Conservation (phyloP, 2,113 vertebrate genomes). For the Cyanistes caeruleus region DNA sequence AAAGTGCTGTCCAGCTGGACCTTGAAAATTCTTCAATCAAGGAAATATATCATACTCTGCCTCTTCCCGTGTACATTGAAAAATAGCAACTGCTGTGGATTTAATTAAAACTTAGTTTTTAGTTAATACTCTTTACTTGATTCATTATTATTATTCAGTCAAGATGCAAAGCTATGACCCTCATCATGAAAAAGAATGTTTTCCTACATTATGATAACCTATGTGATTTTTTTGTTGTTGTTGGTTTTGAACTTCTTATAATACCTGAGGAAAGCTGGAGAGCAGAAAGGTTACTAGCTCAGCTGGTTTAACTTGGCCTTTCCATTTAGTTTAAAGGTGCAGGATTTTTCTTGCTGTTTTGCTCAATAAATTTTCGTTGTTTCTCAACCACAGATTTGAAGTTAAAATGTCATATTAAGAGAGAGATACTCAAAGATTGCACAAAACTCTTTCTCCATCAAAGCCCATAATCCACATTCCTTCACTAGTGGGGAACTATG, state of each 20-base stretch:
- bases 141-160: slow-evolving; percentile 48
- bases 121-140: slow-evolving; percentile 34
- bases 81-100: slow-evolving; percentile 44
- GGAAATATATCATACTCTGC: slow-evolving; percentile 29
- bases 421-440: background rate
- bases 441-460: background rate
- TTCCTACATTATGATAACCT: background rate
- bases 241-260: background rate
- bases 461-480: background rate
- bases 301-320: background rate
- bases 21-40: slow-evolving; percentile 21
- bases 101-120: slow-evolving; percentile 64
- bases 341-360: background rate
- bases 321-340: background rate
- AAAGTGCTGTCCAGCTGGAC: slow-evolving; percentile 55
- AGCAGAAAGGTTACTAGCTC: background rate
- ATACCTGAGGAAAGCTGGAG: background rate
- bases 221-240: background rate
- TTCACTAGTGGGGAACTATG: background rate
- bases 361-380: background rate
- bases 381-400: background rate
- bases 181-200: background rate
- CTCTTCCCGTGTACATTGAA: slow-evolving; percentile 13
- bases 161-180: background rate
- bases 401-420: background rate